Evolutionary conservation across 2,888 invertebrate species (phyloP).

Genomic region (Galerucella nymphaeae): DNA sequence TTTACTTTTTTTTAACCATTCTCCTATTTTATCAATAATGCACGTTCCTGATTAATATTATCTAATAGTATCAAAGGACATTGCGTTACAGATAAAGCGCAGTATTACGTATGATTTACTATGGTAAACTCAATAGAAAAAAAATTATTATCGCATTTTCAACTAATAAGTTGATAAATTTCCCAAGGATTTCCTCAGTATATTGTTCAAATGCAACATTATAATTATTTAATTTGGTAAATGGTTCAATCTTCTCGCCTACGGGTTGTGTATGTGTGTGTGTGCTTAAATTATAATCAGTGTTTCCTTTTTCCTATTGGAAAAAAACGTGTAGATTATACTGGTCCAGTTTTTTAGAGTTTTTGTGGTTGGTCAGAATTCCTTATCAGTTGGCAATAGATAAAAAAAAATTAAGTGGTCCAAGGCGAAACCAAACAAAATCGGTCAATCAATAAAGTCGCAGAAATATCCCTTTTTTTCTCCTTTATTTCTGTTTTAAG

Average conservation of each 20-base stretch:
- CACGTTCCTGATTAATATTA: background rate
- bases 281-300: slow-evolving; percentile 18
- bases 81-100: background rate
- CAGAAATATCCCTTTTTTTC: no score
- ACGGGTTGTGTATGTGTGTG: slow-evolving; percentile 12
- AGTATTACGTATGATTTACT: background rate
- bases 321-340: slow-evolving; percentile 1
- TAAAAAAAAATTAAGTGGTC: background rate
- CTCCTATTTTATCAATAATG: background rate
- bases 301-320: slow-evolving; percentile 30
- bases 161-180: slow-evolving; percentile 27
- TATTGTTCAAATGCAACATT: slow-evolving; percentile 24
- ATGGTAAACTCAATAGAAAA: background rate
- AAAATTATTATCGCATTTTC: slow-evolving; percentile 22
- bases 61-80: background rate
- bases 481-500: no score
- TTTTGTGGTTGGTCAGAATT: background rate
- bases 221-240: slow-evolving; percentile 30
- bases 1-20: background rate
- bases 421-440: background rate
- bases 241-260: slow-evolving; percentile 30
- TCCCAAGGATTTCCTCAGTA: slow-evolving; percentile 26
- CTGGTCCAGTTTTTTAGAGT: slow-evolving; percentile 7
- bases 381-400: background rate
- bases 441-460: background rate